Evolutionary conservation across 2,888 invertebrate species (phyloP).

Genomic region (Drosophila recens): DNA sequence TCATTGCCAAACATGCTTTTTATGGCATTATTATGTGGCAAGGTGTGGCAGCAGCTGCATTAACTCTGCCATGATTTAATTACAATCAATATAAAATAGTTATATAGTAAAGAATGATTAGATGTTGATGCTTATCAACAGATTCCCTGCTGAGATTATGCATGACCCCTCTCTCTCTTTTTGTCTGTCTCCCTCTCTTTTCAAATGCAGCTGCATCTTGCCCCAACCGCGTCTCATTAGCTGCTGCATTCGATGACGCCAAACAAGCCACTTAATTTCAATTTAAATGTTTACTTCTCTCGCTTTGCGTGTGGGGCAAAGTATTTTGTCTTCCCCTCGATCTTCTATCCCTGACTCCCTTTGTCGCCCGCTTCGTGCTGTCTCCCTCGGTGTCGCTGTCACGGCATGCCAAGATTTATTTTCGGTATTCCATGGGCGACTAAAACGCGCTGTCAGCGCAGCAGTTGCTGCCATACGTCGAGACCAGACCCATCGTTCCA

Average conservation of each 20-base stretch:
- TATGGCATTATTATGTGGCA: constrained; percentile 42
- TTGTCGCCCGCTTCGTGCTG: not conserved
- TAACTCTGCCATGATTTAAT: constrained; percentile 12
- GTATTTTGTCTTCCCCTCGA: constrained; percentile 62
- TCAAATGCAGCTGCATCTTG: constrained; percentile 10
- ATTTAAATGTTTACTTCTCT: constrained; percentile 80
- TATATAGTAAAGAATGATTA: constrained; percentile 3
- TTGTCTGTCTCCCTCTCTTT: not conserved
- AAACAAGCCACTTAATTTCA: constrained; percentile 81
- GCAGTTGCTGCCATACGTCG: constrained; percentile 74
- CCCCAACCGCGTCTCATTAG: constrained; percentile 66
- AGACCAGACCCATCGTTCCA: constrained; percentile 19
- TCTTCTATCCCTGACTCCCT: not conserved
- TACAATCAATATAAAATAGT: constrained; percentile 13
- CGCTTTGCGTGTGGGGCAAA: constrained; percentile 79
- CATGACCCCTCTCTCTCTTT: constrained; percentile 8
- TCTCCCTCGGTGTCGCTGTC: constrained; percentile 49
- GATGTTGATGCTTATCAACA: constrained; percentile 11
- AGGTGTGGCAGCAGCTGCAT: constrained; percentile 47
- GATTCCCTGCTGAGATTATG: constrained; percentile 57
- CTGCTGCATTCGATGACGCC: constrained; percentile 76
- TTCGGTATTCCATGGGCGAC: constrained; percentile 75
- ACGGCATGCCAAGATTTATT: constrained; percentile 74
- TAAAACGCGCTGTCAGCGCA: constrained; percentile 76
- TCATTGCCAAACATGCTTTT: constrained; percentile 76